Evolutionary conservation across 1,140 invertebrate species (phyloP), one percentile per base, ranked within the genome.

Genomic region (Adoxophyes honmai): DNA sequence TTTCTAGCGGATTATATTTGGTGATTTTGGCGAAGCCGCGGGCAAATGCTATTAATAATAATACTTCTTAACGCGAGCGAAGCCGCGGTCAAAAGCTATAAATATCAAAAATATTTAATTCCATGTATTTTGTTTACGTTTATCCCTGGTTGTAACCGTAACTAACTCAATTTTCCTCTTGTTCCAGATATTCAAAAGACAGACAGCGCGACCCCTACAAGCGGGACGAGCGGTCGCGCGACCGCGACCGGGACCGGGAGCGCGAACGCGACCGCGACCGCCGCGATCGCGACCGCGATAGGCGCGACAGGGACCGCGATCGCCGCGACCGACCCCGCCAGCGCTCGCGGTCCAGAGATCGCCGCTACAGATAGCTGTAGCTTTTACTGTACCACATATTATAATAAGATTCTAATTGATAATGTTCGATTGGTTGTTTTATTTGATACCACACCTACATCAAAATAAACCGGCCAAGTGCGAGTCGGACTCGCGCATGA

Each of bases 131-230:
- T 28, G 44, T 4, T 36, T n/a, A n/a, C n/a, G n/a, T n/a, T n/a
- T n/a, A n/a, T n/a, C n/a, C n/a, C n/a, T n/a, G n/a, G n/a, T n/a
- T n/a, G n/a, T n/a, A n/a, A 21, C n/a, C 6, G 44, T 51, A 9
- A 34, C 44, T 15, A 1, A 34, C 18, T 55, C 11, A n/a, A 51
- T 34, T 61, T 54, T 52, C 54, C 9, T n/a, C 18, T 11, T 64
- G 56, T 70, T 75, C 13, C 62, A 87, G 84, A 68, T 79, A 82
- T 52, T 42, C 67, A 57, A 88, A 83, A 78, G 78, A 87, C 28
- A 81, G 71, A 70, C 42, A 48, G 51, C 62, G 4, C 64, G 42
- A 51, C 5, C 21, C 48, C 9, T 14, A n/a, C 35, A 53, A 75
- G 57, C 66, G 81, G 0, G 78, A 83, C 48, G 76, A 81, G n/a